Conservation (phyloP, 2,113 vertebrate genomes). For the Zosterops japonicus region DNA sequence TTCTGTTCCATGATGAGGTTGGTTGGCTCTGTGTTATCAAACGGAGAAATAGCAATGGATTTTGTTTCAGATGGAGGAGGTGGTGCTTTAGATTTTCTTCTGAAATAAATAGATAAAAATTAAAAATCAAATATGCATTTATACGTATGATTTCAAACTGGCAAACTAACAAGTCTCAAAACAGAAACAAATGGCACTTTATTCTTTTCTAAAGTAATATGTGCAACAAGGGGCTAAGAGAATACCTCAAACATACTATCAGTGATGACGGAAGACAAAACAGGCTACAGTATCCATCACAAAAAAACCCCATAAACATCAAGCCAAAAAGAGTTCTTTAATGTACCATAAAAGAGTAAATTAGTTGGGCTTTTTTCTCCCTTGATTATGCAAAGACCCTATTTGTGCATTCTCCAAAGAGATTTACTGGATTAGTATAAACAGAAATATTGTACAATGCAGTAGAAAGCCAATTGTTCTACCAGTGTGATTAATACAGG, state of each 20-base stretch:
- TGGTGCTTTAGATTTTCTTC: constrained; percentile 90
- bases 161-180: neutral
- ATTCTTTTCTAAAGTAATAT: neutral
- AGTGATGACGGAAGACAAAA: neutral
- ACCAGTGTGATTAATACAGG: neutral
- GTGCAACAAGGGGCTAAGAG: neutral
- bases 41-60: constrained; percentile 62
- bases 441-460: neutral
- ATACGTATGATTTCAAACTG: neutral
- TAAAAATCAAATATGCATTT: neutral
- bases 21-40: constrained; percentile 72
- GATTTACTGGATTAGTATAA: neutral
- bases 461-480: neutral
- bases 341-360: neutral
- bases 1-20: constrained; percentile 86
- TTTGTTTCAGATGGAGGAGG: constrained; percentile 81
- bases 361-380: neutral
- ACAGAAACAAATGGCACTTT: neutral
- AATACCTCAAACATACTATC: neutral
- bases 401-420: neutral
- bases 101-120: constrained; percentile 64
- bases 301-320: neutral
- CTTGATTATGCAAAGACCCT: neutral
- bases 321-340: neutral
- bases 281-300: neutral